A percentile compares a stretch with the other conserved stretches of the same genome.
Evolutionary conservation across 2,888 invertebrate species (phyloP).

Genomic region (Physocephala rufipes): DNA sequence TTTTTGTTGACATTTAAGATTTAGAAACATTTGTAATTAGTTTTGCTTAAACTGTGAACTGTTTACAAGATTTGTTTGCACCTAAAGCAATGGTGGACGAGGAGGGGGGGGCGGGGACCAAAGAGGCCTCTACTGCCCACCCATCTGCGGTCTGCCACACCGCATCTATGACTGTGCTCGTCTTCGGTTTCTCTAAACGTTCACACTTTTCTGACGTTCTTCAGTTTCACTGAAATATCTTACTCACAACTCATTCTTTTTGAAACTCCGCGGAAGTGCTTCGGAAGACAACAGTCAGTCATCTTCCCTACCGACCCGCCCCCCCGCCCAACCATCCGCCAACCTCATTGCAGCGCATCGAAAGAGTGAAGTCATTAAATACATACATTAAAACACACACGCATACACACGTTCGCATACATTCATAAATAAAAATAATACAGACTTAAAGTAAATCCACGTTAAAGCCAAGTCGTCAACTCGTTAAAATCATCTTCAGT

Average conservation of each 20-base stretch:
- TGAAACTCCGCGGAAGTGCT: not conserved
- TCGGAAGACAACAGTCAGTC: no score
- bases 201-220: no score
- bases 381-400: conserved; percentile 4
- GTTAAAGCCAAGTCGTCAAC: conserved; percentile 25
- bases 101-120: no score
- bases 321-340: no score
- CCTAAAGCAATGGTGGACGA: conserved; percentile 16
- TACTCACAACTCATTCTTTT: not conserved
- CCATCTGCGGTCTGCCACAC: not conserved
- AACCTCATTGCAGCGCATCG: no score
- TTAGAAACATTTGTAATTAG: conserved; percentile 31
- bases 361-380: conserved; percentile 24
- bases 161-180: not conserved
- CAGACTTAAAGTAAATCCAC: no score
- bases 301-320: no score
- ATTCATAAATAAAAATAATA: no score
- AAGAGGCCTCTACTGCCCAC: no score
- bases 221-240: not conserved
- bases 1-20: conserved; percentile 34
- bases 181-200: no score
- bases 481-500: conserved; percentile 34
- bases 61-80: conserved; percentile 29
- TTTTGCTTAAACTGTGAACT: conserved; percentile 18
- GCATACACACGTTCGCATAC: not conserved